Conservation (phyloP, 2,888 invertebrate species). For the Heterodera filipjevi region DNA sequence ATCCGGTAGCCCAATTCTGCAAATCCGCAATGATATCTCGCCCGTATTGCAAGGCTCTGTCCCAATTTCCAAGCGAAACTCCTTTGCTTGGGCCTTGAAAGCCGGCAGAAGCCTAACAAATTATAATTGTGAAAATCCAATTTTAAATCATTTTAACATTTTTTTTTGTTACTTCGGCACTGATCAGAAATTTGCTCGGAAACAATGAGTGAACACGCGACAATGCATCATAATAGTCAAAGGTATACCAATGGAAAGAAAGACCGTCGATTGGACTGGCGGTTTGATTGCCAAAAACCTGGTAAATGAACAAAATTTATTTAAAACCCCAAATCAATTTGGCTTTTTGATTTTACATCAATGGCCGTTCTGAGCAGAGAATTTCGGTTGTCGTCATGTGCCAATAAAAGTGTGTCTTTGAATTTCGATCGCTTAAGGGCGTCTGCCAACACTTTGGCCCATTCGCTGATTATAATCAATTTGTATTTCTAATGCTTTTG, state of each 20-base stretch:
- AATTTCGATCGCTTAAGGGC: conserved; percentile 28
- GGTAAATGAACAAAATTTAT: neutral
- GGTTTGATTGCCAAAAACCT: conserved; percentile 32
- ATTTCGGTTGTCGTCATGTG: conserved; percentile 34
- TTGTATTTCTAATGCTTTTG: neutral
- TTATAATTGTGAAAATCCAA: neutral
- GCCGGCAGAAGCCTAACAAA: conserved; percentile 16
- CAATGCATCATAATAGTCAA: conserved; percentile 65
- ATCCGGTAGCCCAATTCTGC: conserved; percentile 72
- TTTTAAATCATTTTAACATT: neutral
- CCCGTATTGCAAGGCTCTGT: conserved; percentile 70
- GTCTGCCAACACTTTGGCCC: conserved; percentile 30
- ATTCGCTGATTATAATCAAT: conserved; percentile 30
- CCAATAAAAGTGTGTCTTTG: conserved; percentile 38
- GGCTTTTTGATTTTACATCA: conserved; percentile 23
- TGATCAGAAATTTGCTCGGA: conserved; percentile 76
- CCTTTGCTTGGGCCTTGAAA: neutral
- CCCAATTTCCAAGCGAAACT: conserved; percentile 18
- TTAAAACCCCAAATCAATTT: too few species aligned
- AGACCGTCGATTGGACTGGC: conserved; percentile 74
- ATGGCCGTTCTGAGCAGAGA: conserved; percentile 31
- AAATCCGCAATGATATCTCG: conserved; percentile 65
- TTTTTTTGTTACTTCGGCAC: conserved; percentile 72
- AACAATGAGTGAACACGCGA: conserved; percentile 72
- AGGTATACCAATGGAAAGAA: conserved; percentile 84